Evolutionary conservation across 2,888 invertebrate species (phyloP).

Genomic region (Halictus quadricinctus): DNA sequence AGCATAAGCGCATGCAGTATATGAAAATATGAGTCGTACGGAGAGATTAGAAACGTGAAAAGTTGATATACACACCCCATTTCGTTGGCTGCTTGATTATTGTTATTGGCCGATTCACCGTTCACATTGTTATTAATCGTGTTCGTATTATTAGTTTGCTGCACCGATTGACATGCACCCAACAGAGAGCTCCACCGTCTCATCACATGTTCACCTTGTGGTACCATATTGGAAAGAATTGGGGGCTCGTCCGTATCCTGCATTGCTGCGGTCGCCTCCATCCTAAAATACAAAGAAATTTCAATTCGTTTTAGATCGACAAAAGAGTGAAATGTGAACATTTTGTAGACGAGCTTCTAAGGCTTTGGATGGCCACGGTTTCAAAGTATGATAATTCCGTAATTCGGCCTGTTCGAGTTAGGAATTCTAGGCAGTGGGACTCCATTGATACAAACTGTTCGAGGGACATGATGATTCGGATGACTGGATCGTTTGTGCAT

Average conservation of each 20-base stretch:
- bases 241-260: constrained; percentile 84
- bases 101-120: constrained; percentile 73
- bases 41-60: constrained; percentile 36
- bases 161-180: constrained; percentile 79
- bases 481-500: no score
- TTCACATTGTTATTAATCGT: constrained; percentile 77
- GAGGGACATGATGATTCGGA: no score
- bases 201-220: constrained; percentile 83
- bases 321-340: neutral
- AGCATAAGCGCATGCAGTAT: constrained; percentile 29
- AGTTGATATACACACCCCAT: constrained; percentile 78
- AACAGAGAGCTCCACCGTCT: constrained; percentile 85
- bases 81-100: constrained; percentile 75
- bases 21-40: constrained; percentile 21
- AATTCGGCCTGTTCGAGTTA: no score
- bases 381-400: neutral
- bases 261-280: constrained; percentile 80
- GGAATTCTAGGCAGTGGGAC: no score
- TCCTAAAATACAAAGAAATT: constrained; percentile 63
- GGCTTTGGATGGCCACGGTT: neutral
- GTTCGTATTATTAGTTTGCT: constrained; percentile 74
- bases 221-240: constrained; percentile 83
- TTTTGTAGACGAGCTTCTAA: neutral
- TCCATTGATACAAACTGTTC: no score
- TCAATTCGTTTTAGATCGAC: neutral